A percentile compares a stretch with the other conserved stretches of the same genome.
Conservation (phyloP, 2,888 invertebrate genomes). For the Vanessa cardui region DNA sequence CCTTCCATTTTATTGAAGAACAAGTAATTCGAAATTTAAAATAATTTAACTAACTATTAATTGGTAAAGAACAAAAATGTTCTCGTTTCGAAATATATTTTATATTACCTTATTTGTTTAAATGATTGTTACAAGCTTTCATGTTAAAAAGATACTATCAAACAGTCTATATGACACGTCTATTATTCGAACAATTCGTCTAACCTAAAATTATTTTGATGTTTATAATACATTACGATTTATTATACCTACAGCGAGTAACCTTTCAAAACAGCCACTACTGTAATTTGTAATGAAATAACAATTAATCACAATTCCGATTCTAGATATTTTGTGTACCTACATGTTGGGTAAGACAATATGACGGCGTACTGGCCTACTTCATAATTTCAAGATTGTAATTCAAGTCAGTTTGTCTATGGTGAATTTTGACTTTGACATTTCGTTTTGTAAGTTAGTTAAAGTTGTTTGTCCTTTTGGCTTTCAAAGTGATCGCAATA, state of each 20-base stretch:
- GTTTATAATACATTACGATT: constrained; percentile 37
- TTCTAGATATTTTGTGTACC: constrained; percentile 27
- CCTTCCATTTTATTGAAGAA: too few species aligned
- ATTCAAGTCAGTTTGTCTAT: constrained; percentile 14
- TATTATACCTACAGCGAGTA: constrained; percentile 35
- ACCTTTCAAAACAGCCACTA: constrained; percentile 39
- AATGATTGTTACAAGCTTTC: too few species aligned
- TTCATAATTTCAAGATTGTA: constrained; percentile 23
- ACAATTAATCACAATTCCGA: constrained; percentile 33
- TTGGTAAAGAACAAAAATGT: too few species aligned
- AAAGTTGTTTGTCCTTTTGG: constrained; percentile 1
- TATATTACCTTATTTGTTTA: too few species aligned
- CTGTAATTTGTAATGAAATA: constrained; percentile 40
- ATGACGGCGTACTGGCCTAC: constrained; percentile 23
- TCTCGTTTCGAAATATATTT: too few species aligned
- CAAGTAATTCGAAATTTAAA: too few species aligned
- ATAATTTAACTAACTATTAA: too few species aligned
- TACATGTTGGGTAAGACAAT: constrained; percentile 24
- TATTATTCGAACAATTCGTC: constrained; percentile 28
- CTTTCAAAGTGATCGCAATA: constrained; percentile 2
- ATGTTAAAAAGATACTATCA: too few species aligned
- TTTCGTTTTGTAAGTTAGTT: constrained; percentile 1
- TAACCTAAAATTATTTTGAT: constrained; percentile 38
- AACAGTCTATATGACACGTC: constrained; percentile 23
- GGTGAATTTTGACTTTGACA: neutral